A percentile compares a stretch with the other conserved stretches of the same genome.
phyloP scores from a whole-genome alignment of 92 coral and sea anemone genomes.

The Scolanthus callimorphus region DNA sequence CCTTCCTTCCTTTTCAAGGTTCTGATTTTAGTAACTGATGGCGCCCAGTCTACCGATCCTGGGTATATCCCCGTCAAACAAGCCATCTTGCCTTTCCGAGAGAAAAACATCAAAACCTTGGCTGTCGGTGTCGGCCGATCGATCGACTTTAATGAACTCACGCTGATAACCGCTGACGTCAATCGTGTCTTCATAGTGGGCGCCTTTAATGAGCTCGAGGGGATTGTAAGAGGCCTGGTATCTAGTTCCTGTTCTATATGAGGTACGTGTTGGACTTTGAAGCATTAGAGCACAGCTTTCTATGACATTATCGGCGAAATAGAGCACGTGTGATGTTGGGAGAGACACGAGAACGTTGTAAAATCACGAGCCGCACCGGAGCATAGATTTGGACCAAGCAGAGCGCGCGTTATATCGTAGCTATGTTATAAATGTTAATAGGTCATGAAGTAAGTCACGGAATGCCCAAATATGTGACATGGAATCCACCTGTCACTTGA shows the following conservation, averaged over 20 bases:
- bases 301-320: too few relatives aligned
- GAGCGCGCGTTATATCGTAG: too few relatives aligned
- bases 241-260: constrained; percentile 50
- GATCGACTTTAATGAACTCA: constrained; percentile 55
- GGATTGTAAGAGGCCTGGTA: constrained; percentile 64
- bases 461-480: too few relatives aligned
- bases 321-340: too few relatives aligned
- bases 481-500: too few relatives aligned
- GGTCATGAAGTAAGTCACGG: too few relatives aligned
- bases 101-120: constrained; percentile 61
- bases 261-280: constrained; percentile 9
- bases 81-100: constrained; percentile 71
- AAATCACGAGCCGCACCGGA: too few relatives aligned
- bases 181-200: constrained; percentile 57
- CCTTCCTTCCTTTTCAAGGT: constrained; percentile 38
- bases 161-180: constrained; percentile 56
- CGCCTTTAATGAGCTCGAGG: constrained; percentile 55
- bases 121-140: constrained; percentile 79
- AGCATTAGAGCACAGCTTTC: too few relatives aligned
- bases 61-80: constrained; percentile 48
- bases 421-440: too few relatives aligned
- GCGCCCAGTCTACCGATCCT: constrained; percentile 71
- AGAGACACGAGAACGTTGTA: too few relatives aligned
- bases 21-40: constrained; percentile 79
- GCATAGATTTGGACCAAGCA: too few relatives aligned